Conservation (phyloP, 2,888 invertebrate species). For the Leptinotarsa rubiginosa region DNA sequence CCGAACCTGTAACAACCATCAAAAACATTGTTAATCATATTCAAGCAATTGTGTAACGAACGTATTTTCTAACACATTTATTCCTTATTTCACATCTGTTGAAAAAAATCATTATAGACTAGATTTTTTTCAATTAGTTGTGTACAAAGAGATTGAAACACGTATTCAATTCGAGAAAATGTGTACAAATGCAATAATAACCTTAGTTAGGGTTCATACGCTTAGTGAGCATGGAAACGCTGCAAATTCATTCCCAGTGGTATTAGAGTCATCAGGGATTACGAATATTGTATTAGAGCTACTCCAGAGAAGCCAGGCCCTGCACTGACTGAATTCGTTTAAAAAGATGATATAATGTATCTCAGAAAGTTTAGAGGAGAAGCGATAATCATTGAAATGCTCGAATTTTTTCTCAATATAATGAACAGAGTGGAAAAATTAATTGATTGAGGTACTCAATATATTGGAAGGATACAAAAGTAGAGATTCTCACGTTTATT, state of each 20-base stretch:
- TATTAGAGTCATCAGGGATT: constrained; percentile 58
- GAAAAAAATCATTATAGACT: neutral
- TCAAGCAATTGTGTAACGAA: too few species aligned
- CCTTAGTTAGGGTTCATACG: constrained; percentile 58
- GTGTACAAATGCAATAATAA: constrained; percentile 57
- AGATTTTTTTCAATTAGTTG: neutral
- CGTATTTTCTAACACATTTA: neutral
- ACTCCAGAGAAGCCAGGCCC: constrained; percentile 42
- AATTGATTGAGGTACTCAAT: too few species aligned
- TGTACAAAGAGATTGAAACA: constrained; percentile 2
- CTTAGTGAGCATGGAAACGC: constrained; percentile 60
- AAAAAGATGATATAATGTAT: neutral
- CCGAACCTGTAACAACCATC: too few species aligned
- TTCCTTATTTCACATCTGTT: neutral
- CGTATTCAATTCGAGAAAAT: constrained; percentile 42
- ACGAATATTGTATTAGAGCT: constrained; percentile 58
- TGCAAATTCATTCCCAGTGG: constrained; percentile 53
- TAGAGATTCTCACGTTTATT: neutral
- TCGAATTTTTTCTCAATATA: neutral
- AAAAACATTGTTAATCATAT: too few species aligned
- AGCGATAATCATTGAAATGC: neutral
- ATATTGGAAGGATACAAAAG: neutral
- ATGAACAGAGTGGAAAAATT: neutral
- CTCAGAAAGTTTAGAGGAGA: neutral
- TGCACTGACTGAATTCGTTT: constrained; percentile 3